Evolutionary conservation across 2,797 vertebrate species (phyloP), one percentile per base, ranked within the genome.

Genomic region (Microcaecilia unicolor): DNA sequence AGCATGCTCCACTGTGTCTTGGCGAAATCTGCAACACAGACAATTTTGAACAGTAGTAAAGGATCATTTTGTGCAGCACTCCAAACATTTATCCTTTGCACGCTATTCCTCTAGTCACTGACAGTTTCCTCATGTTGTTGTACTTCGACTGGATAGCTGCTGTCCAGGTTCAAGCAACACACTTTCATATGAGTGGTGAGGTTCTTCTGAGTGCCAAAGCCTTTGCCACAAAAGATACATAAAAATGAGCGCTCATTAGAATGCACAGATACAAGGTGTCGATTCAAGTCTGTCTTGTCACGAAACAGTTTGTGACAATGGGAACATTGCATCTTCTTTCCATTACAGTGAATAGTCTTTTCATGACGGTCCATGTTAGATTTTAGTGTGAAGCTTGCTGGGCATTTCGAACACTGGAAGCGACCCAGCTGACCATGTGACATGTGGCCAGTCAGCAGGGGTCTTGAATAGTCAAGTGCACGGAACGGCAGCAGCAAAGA

Each of bases 301-400:
- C 75, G 41, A 21, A 86, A 84, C 31, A 79, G 68, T 47, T 72
- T 80, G 58, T 76, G 60, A 49, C 84, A 87, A 70, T 58, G 56
- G 22, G 55, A 51, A 25, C 89, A 88, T 51, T 70, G 80, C 85
- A 89, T 83, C 58, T 85, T 81, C 71, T 87, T 86, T 65, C 76
- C 71, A 61, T 87, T 87, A 41, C 66, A 80, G 60, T 85, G 86
- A 58, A 83, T 74, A 31, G 81, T 87, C 74, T 89, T 88, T 44
- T 88, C 70, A 0, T 82, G 84, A 2, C 78, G 81, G 29, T 90
- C 85, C 4, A 85, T 78, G 4, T 87, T 90, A 40, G 87, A 91
- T 48, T 88, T 90, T 43, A 86, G 75, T 0, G 85, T 83, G 72
- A 90, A 89, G 71, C 86, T 88, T 13, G 84, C 77, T 0, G 86